Evolutionary conservation across 92 coral and sea anemone genomes (phyloP), one percentile per base, ranked within the genome.

Genomic region (Parazoanthus swiftii): DNA sequence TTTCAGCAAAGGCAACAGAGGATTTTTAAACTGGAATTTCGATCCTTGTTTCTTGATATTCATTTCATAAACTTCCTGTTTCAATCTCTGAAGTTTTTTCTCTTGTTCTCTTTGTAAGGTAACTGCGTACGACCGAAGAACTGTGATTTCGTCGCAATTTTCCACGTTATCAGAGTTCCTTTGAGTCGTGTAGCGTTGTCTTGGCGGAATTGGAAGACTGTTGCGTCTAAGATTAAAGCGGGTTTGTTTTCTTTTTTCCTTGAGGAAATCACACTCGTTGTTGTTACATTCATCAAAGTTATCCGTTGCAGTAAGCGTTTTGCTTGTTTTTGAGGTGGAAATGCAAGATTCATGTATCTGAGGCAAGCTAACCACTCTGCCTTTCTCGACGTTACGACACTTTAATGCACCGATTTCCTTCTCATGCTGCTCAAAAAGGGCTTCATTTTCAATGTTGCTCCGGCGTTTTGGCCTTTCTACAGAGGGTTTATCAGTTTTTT

Each of bases 21-120:
- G 50, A 16, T 35, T 33, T 33, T 14, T 80, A 54, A 56, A 9
- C 15, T 4, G 71, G 43, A 54, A 18, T 83, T 83, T 70, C 37
- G 37, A 33, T 18, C 11, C 44, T 14, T 14, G 76, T 5, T 46
- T 44, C 74, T 63, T 85, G 8, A 67, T 44, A 85, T 91, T 91
- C 0, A n/a, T 56, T 42, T 88, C 86, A 39, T 84, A 88, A 59
- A 85, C 88, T 73, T 91, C 76, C 58, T 66, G 65, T 81, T 91
- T 91, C 38, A 91, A 65, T 68, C 83, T 88, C 21, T 91, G 83
- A 23, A 91, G 84, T 46, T 88, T 75, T 74, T 88, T 77, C 11
- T 75, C 68, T 73, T 80, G 91, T 38, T 88, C 89, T 71, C 48
- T 84, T 20, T 71, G 66, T 25, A 29, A 84, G 16, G 67, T 74